Base-by-base conservation (phyloP, 2,113 vertebrate genomes). In the Zosterops borbonicus region DNA sequence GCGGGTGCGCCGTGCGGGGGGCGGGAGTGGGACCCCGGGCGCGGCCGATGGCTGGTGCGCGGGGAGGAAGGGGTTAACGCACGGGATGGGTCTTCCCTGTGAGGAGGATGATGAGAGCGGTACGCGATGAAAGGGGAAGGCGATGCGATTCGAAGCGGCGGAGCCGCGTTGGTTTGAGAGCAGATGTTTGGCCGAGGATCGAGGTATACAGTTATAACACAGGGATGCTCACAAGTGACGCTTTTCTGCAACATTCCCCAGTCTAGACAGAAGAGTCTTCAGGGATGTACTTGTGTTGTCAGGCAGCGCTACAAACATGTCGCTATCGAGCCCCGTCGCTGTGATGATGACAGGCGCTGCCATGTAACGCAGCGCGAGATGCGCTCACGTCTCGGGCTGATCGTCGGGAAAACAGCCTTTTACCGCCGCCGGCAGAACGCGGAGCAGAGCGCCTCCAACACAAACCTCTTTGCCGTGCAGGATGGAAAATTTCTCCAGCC, bases 71-170 rank as follows among this genome's bases (percentile, higher is more conserved):
- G 83, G n/a, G 92, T 76, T 63, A 50, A 63, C 3, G 39, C 28
- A 0, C 19, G 0, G 46, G 6, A 1, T 4, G 52, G 5, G 9
- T 12, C 35, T 53, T 10, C 25, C 7, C 62, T 8, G 0, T 2
- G 70, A 13, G 47, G 3, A 49, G 39, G 18, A 12, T 4, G 47
- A 14, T 4, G 47, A 14, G n/a, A 37, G 52, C 0, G 75, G 50
- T 5, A 2, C 55, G 2, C 56, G 27, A 29, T 21, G 13, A 23
- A 53, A 58, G 14, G 46, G 19, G 23, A 13, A 15, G 1, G 70
- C 19, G 69, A 7, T 4, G 86, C 33, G 27, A 31, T 22, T 55
- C 14, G 10, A 14, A 67, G 83, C 42, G 2, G 76, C n/a, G 39
- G 80, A 44, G 80, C 87, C 20, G 41, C 58, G 0, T 5, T 9